phyloP scores from a whole-genome alignment of 2,113 vertebrate species.

The Monarcha castaneiventris region DNA sequence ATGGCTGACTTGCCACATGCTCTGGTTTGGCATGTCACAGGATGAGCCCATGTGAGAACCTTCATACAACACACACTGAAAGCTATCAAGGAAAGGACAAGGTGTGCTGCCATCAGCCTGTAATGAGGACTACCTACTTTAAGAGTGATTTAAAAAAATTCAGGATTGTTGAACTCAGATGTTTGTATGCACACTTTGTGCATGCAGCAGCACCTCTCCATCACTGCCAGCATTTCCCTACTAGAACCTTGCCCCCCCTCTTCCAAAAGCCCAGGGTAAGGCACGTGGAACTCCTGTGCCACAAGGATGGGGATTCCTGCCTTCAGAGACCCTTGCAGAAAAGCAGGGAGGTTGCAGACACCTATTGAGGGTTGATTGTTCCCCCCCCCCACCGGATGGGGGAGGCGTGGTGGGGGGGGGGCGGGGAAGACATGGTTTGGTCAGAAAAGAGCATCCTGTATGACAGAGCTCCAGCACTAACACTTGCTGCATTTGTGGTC shows the following conservation, averaged over 20 bases:
- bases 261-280: background rate
- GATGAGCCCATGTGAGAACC: background rate
- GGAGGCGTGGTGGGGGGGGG: no score
- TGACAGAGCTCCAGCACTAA: background rate
- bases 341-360: background rate
- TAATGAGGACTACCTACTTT: background rate
- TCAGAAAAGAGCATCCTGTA: background rate
- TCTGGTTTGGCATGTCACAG: no score
- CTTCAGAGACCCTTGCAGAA: background rate
- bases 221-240: background rate
- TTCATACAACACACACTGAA: background rate
- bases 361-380: background rate
- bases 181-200: background rate
- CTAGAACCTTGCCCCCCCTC: accelerated
- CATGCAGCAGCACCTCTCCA: background rate
- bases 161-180: background rate
- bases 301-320: background rate
- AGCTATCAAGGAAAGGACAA: background rate
- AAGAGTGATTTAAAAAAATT: background rate
- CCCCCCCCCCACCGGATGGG: no score
- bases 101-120: background rate
- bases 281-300: background rate
- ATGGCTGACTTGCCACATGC: background rate
- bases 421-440: background rate
- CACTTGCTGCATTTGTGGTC: background rate